Evolutionary conservation across 2,113 vertebrate genomes (phyloP).

Genomic region (Cariama cristata): DNA sequence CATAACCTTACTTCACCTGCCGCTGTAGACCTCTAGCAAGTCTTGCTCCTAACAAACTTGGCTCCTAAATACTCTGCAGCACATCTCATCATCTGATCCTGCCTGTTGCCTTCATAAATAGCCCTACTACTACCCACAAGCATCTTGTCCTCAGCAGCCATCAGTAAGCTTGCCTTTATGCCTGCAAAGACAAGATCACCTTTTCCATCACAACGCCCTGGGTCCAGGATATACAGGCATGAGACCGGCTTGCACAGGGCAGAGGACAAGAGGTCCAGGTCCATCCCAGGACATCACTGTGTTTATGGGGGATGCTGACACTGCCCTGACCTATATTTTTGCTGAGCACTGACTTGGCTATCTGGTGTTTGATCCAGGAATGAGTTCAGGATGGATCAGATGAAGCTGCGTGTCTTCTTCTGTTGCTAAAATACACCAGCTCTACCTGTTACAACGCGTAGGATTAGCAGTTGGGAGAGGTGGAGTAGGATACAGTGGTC

Average conservation of each 20-base stretch:
- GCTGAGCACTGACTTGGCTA: neutral
- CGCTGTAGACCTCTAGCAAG: neutral
- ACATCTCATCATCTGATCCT: neutral
- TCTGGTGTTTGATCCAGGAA: neutral
- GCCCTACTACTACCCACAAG: neutral
- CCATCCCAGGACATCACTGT: neutral
- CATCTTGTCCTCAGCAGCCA: neutral
- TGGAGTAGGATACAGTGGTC: neutral
- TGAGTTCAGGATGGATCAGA: neutral
- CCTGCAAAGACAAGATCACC: neutral
- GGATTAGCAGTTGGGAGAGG: accelerated
- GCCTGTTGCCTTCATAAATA: neutral
- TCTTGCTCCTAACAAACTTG: neutral
- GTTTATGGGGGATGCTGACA: neutral
- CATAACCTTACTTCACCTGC: neutral
- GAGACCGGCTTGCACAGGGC: neutral
- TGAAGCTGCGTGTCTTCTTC: neutral
- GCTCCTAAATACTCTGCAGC: neutral
- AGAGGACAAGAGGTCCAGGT: neutral
- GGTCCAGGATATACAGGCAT: neutral
- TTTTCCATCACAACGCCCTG: neutral
- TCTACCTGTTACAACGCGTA: neutral
- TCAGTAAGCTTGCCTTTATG: neutral
- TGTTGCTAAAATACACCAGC: neutral
- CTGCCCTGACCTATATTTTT: neutral